Percentiles rank a stretch among this genome's conserved stretches.
Conservation (phyloP, 2,888 invertebrate genomes). For the Polydrusus tereticollis region DNA sequence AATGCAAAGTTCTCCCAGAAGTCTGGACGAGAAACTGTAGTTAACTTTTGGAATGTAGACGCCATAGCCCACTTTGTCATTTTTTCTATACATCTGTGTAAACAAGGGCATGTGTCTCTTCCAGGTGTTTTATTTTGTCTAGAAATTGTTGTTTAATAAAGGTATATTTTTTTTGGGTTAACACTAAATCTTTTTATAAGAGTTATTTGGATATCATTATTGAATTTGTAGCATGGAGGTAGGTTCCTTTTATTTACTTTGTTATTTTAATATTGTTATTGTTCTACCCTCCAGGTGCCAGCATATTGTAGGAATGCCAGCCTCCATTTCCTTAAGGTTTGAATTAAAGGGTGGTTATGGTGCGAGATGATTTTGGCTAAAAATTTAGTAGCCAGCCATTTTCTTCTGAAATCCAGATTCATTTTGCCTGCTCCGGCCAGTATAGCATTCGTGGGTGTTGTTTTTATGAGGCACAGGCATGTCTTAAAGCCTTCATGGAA, state of each 20-base stretch:
- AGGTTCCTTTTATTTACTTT: neutral
- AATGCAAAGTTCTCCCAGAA: neutral
- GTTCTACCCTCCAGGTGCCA: neutral
- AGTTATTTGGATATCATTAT: too few species aligned
- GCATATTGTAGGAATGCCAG: neutral
- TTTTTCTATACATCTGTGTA: constrained; percentile 21
- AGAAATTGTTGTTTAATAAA: neutral
- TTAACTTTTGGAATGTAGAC: constrained; percentile 11
- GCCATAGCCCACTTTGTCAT: neutral
- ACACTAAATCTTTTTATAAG: neutral
- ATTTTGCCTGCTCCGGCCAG: neutral
- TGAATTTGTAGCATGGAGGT: constrained; percentile 20
- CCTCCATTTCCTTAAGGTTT: neutral
- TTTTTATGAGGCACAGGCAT: constrained; percentile 9
- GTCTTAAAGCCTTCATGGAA: neutral
- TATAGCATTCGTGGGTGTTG: too few species aligned
- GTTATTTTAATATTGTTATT: neutral
- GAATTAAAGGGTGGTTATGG: neutral
- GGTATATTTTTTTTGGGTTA: constrained; percentile 5
- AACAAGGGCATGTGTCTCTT: neutral
- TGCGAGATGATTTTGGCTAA: neutral
- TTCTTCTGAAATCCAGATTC: neutral
- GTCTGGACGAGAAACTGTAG: constrained; percentile 1
- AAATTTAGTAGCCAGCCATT: neutral
- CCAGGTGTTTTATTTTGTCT: neutral